Base-by-base conservation (phyloP, 2,888 invertebrate genomes). In the Andrena minutula region DNA sequence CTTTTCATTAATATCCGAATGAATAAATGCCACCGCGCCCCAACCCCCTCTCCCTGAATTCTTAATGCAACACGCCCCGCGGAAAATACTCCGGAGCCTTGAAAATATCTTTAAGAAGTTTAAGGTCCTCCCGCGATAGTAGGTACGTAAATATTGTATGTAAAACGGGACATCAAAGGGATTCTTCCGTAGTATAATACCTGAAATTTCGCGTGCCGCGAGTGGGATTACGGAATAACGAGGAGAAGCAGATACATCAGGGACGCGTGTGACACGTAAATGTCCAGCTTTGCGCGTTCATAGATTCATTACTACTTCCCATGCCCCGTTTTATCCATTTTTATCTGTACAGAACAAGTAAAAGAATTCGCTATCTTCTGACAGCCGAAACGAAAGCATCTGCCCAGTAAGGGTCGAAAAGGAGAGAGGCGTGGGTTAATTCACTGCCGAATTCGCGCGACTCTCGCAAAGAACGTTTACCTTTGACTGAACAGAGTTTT, bases 31-130 rank as follows among this genome's bases (percentile, higher is more conserved):
- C 88, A 76, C 77, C 78, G 75, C 70, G 72, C 60, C 75, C 64
- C 75, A 12, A 4, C 41, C 65, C 72, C 41, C 63, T 77, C 61
- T 61, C 68, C 79, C 66, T 86, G 75, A 88, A 88, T 88, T 87
- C 82, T 86, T 88, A 88, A 88, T 88, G 86, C 85, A 81, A 85
- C 82, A 80, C 84, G 77, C 88, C 79, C 51, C 71, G 83, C 65
- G 72, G 87, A 83, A 88, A 88, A 87, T 88, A 87, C 88, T 84
- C 73, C 75, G 78, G 77, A 58, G 82, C 85, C 83, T 88, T 84
- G 85, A 80, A 88, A 88, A 88, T 88, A 88, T 88, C 88, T 88
- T 84, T 83, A 82, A 85, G 83, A 88, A 88, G 86, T 88, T 88
- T 87, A 85, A 88, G 85, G 87, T 85, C 87, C 84, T 86, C 86